Conservation (phyloP, 2,888 invertebrate genomes). For the Aphodius granarius region DNA sequence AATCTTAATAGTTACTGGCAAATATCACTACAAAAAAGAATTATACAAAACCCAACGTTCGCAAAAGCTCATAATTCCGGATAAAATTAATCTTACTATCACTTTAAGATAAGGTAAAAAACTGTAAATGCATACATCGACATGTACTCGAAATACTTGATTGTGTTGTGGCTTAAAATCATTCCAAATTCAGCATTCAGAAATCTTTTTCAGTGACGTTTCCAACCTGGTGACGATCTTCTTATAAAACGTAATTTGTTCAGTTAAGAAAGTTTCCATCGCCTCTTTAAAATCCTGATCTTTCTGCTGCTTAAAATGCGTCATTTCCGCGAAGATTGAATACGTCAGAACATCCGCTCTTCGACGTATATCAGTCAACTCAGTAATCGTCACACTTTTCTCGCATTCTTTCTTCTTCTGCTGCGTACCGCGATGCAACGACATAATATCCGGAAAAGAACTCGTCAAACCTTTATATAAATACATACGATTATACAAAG, state of each 20-base stretch:
- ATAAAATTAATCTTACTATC: not conserved
- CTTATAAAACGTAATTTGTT: slow-evolving; percentile 92
- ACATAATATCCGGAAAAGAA: slow-evolving; percentile 87
- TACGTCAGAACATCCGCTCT: slow-evolving; percentile 92
- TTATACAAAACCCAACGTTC: not conserved
- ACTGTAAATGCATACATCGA: not conserved
- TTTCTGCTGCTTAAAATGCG: slow-evolving; percentile 88
- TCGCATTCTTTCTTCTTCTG: slow-evolving; percentile 90
- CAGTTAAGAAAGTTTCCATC: slow-evolving; percentile 82
- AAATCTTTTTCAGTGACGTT: slow-evolving; percentile 49
- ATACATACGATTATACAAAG: slow-evolving; percentile 86
- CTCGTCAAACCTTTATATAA: slow-evolving; percentile 92
- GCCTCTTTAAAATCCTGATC: slow-evolving; percentile 82
- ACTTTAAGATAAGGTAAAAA: not conserved
- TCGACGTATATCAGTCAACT: slow-evolving; percentile 77
- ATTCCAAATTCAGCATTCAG: not conserved
- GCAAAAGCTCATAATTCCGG: not conserved
- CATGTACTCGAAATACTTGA: not conserved
- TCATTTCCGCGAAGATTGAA: slow-evolving; percentile 90
- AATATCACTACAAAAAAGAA: not conserved
- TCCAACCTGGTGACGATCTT: slow-evolving; percentile 77
- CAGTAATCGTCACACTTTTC: slow-evolving; percentile 75
- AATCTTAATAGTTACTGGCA: not conserved
- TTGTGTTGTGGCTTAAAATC: not conserved
- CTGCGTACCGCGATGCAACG: slow-evolving; percentile 86